Evolutionary conservation across 1,140 invertebrate genomes (phyloP), one percentile per base, ranked within the genome.

Genomic region (Drosophila sturtevanti): DNA sequence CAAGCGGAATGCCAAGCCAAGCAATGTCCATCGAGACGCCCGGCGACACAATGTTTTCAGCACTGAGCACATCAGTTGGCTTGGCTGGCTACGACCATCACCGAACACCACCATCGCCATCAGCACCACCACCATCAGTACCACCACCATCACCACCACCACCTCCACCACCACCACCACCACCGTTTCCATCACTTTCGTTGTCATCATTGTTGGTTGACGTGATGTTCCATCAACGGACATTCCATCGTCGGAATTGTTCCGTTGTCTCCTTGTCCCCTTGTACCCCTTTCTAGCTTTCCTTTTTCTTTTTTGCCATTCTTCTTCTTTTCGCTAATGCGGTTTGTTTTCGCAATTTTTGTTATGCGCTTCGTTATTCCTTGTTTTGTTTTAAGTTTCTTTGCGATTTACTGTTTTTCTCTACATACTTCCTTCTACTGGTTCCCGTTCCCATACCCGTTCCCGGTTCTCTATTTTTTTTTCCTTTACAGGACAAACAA

Each of bases 331-430:
- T 87, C 72, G 68, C 84, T 89, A 89, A 84, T 89, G 84, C 84
- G 80, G 85, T 89, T 89, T 89, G 84, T 84, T 79, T 77, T 87
- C 75, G 54, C 71, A 54, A 77, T 71, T 89, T 74, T 84, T 77
- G 79, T 79, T 79, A 65, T 81, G 73, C 44, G 73, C 84, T 89
- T 89, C 77, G 77, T 89, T 89, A 89, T 89, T 89, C 69, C 82
- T 77, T 87, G 75, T 89, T 89, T 80, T 89, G 76, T 74, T 87
- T 84, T 74, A 66, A 71, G 69, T 80, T 77, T 56, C 62, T 68
- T 44, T 41, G 66, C 66, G 65, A n/a, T 48, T 41, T 16, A 59
- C 31, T 54, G 37, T 51, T 48, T 44, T 34, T 54, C 27, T 61
- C 66, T 74, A 70, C 61, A 44, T 54, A 56, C 22, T 52, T 67